Evolutionary conservation across 2,113 vertebrate species (phyloP).

Genomic region (Melospiza georgiana): DNA sequence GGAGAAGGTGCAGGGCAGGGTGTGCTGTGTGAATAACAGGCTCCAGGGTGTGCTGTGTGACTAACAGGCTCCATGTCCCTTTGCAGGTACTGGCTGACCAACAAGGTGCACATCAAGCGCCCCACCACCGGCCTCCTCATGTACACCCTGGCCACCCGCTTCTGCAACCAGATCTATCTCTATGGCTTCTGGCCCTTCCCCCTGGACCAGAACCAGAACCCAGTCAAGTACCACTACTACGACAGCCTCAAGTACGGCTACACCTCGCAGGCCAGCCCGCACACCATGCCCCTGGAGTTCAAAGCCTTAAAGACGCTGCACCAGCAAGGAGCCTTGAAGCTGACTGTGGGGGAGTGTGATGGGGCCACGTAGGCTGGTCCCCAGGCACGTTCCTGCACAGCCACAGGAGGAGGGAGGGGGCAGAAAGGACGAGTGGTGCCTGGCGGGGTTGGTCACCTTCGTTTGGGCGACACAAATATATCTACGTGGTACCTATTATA

Average conservation of each 20-base stretch:
- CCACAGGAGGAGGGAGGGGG: constrained; percentile 71
- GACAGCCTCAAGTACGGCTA: constrained; percentile 92
- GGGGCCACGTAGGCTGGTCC: constrained; percentile 74
- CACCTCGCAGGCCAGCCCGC: constrained; percentile 90
- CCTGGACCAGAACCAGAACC: constrained; percentile 81
- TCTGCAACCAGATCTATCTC: constrained; percentile 94
- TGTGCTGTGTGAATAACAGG: no score
- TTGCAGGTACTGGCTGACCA: constrained; percentile 93
- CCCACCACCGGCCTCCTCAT: constrained; percentile 95
- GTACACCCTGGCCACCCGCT: constrained; percentile 95
- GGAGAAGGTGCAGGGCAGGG: no score
- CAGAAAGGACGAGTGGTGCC: constrained; percentile 59
- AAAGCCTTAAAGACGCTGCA: constrained; percentile 90
- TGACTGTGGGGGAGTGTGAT: constrained; percentile 86
- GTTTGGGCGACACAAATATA: constrained; percentile 55
- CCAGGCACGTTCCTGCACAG: constrained; percentile 57
- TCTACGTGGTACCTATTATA: constrained; percentile 75
- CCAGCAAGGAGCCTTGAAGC: constrained; percentile 90
- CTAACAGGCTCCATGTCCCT: not conserved
- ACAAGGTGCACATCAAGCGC: constrained; percentile 94
- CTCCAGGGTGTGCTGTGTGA: not conserved
- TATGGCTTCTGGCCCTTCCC: constrained; percentile 97
- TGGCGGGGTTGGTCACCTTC: constrained; percentile 55
- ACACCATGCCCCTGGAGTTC: constrained; percentile 98
- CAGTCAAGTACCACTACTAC: constrained; percentile 97